A percentile compares a stretch with the other conserved stretches of the same genome.
Evolutionary conservation across 2,797 vertebrate genomes (phyloP).

Genomic region (Acipenser ruthenus): DNA sequence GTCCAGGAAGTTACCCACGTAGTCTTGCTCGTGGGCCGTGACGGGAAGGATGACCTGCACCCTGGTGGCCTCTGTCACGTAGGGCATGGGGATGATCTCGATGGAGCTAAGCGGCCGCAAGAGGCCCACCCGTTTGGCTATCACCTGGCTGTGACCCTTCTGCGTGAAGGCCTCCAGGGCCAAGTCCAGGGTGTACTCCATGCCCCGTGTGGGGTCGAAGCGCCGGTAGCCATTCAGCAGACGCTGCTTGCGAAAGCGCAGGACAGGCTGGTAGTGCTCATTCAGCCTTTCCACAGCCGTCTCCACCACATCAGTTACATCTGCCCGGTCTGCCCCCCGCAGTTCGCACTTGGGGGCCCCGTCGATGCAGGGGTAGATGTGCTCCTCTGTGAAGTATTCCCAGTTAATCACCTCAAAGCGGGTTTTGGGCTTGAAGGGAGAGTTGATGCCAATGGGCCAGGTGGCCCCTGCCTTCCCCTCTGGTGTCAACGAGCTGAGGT

Average conservation of each 20-base stretch:
- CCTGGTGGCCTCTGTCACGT: constrained; percentile 87
- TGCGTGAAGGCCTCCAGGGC: constrained; percentile 84
- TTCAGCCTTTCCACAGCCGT: constrained; percentile 82
- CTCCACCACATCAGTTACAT: constrained; percentile 73
- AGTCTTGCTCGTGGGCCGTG: constrained; percentile 69
- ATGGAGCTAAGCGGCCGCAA: constrained; percentile 81
- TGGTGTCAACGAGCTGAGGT: constrained; percentile 80
- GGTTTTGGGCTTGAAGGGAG: constrained; percentile 78
- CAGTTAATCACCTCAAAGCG: constrained; percentile 95
- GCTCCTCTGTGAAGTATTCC: constrained; percentile 96
- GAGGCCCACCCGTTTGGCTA: constrained; percentile 80
- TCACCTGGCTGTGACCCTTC: constrained; percentile 78
- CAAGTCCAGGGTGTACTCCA: constrained; percentile 90
- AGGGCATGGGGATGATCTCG: constrained; percentile 95
- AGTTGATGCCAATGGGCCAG: constrained; percentile 86
- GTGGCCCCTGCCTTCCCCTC: constrained; percentile 74
- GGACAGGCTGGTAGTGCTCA: constrained; percentile 75
- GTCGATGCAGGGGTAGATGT: constrained; percentile 80
- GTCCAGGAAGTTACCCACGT: constrained; percentile 79
- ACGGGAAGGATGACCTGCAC: constrained; percentile 90
- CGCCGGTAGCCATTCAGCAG: constrained; percentile 89
- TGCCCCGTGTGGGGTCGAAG: constrained; percentile 88
- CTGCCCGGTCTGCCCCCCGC: constrained; percentile 72
- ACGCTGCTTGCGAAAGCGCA: constrained; percentile 80
- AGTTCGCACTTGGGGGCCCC: constrained; percentile 88